phyloP scores from a whole-genome alignment of 2,888 invertebrate species.

The Yponomeuta sedellus region DNA sequence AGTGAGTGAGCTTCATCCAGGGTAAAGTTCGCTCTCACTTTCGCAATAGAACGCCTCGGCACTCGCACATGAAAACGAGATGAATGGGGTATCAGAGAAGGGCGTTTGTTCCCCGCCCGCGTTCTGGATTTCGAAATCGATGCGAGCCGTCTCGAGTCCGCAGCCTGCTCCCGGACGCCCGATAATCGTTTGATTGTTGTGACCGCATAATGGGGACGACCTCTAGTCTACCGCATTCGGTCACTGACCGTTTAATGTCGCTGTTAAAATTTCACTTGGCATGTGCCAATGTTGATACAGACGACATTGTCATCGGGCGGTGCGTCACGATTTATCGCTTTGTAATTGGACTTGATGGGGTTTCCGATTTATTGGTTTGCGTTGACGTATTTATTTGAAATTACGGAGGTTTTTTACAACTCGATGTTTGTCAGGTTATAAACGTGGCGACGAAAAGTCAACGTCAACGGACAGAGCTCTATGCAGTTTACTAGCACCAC shows the following conservation, averaged over 20 bases:
- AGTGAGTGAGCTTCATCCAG: conserved; percentile 52
- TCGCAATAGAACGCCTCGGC: conserved; percentile 58
- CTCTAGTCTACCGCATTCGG: conserved; percentile 44
- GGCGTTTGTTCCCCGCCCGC: conserved; percentile 66
- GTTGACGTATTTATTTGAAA: not conserved
- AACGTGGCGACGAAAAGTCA: no score
- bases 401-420: not conserved
- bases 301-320: not conserved
- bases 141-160: conserved; percentile 58
- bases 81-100: conserved; percentile 66
- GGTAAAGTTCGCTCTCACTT: conserved; percentile 73
- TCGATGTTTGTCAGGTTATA: not conserved
- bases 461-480: no score
- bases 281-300: conserved; percentile 35
- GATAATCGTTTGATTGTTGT: conserved; percentile 65
- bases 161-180: conserved; percentile 34
- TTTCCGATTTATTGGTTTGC: not conserved
- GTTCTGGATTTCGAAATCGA: conserved; percentile 73
- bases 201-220: conserved; percentile 53
- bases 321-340: conserved; percentile 2
- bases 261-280: conserved; percentile 52
- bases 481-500: no score
- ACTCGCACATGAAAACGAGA: conserved; percentile 71
- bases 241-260: conserved; percentile 50
- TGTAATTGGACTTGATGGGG: conserved; percentile 4